phyloP scores from a whole-genome alignment of 2,113 vertebrate species.

The Dipodomys stephensi region DNA sequence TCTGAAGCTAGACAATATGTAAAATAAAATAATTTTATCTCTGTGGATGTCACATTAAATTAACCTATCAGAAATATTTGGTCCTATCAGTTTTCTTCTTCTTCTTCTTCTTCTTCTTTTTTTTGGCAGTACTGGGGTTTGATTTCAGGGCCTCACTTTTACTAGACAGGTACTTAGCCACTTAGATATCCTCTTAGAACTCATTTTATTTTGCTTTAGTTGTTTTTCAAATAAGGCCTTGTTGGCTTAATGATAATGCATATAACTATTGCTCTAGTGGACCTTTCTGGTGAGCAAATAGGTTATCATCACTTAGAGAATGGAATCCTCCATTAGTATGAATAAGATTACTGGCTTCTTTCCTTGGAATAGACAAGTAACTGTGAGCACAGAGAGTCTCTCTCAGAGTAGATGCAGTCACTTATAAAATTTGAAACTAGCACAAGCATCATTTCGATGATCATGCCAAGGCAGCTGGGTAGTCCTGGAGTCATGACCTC shows the following conservation, averaged over 20 bases:
- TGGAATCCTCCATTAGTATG: neutral
- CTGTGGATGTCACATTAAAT: neutral
- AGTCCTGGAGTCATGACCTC: neutral
- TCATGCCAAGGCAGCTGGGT: neutral
- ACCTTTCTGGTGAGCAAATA: neutral
- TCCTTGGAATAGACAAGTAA: neutral
- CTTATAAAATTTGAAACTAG: neutral
- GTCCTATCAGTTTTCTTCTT: neutral
- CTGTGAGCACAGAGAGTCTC: neutral
- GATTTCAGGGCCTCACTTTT: no score
- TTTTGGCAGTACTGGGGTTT: no score
- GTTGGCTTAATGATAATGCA: neutral
- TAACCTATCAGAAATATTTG: neutral
- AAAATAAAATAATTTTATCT: conserved; percentile 13
- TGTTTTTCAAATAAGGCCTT: neutral
- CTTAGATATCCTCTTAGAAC: no score
- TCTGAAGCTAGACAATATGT: conserved; percentile 33
- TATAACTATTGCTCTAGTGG: neutral
- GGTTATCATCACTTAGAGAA: neutral
- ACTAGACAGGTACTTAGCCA: no score
- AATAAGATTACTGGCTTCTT: neutral
- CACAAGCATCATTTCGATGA: neutral
- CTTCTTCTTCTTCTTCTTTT: no score
- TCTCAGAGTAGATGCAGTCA: neutral
- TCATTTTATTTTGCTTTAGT: no score